Evolutionary conservation across 1,140 invertebrate genomes (phyloP).

Genomic region (Gryon sp.): DNA sequence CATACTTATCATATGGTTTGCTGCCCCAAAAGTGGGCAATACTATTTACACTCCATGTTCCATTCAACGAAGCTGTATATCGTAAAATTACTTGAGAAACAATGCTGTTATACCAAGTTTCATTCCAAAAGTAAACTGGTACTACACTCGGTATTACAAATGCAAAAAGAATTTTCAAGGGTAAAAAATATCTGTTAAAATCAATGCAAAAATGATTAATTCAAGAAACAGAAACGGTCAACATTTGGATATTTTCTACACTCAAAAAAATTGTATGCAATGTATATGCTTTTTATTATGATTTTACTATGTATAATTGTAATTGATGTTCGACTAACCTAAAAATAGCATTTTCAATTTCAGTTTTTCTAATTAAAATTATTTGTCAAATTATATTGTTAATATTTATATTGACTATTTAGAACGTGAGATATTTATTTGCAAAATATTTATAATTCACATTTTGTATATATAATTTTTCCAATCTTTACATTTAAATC

Average conservation of each 20-base stretch:
- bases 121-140: conserved; percentile 85
- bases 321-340: too few species aligned
- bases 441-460: too few species aligned
- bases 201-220: not conserved
- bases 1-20: conserved; percentile 86
- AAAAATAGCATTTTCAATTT: too few species aligned
- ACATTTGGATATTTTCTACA: not conserved
- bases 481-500: too few species aligned
- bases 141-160: conserved; percentile 88
- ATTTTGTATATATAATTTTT: too few species aligned
- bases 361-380: too few species aligned
- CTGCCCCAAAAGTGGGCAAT: conserved; percentile 87
- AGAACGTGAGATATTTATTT: too few species aligned
- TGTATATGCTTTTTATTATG: too few species aligned
- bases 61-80: conserved; percentile 83
- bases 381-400: too few species aligned
- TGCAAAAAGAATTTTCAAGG: conserved; percentile 84
- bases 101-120: conserved; percentile 78
- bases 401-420: too few species aligned
- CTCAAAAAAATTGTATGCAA: not conserved
- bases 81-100: conserved; percentile 82
- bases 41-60: conserved; percentile 90
- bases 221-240: not conserved
- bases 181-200: conserved; percentile 84
- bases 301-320: too few species aligned